These are phyloP conservation scores for Sinohyriopsis cumingii DNA, from an alignment of 2,888 invertebrate species.

Conservation along the genomic window DNA sequence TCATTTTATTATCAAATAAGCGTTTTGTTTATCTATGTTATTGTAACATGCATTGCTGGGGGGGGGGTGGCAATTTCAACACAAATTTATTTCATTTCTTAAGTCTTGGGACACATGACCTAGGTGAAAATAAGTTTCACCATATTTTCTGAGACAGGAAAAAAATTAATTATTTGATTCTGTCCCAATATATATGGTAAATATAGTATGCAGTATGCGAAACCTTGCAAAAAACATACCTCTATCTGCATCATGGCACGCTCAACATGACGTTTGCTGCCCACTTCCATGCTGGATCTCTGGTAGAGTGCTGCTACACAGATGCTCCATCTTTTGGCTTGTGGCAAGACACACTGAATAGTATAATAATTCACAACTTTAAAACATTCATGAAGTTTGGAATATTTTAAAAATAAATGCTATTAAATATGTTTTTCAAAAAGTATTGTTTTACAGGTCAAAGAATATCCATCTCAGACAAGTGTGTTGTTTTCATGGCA, in stretches of 20 bases:
- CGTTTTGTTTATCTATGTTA: too few relatives aligned
- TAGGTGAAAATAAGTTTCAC: too few relatives aligned
- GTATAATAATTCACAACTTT: neutral
- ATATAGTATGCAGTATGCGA: neutral
- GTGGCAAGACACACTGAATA: constrained; percentile 75
- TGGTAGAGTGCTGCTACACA: constrained; percentile 83
- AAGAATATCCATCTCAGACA: too few relatives aligned
- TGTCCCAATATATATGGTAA: neutral
- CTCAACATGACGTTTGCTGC: constrained; percentile 87
- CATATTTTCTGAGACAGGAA: neutral
- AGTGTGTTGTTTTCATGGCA: too few relatives aligned
- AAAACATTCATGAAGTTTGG: neutral
- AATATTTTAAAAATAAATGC: too few relatives aligned
- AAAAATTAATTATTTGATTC: neutral
- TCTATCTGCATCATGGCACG: constrained; percentile 90
- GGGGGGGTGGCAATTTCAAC: too few relatives aligned
- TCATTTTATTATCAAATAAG: too few relatives aligned
- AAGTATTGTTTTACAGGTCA: too few relatives aligned
- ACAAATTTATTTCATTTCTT: too few relatives aligned
- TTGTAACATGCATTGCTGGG: too few relatives aligned
- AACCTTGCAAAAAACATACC: constrained; percentile 69
- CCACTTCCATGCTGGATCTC: constrained; percentile 85
- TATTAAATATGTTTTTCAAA: too few relatives aligned
- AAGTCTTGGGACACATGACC: too few relatives aligned
- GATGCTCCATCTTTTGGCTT: constrained; percentile 84